These are phyloP conservation scores for Parapristionchus giblindavisi DNA, from an alignment of 2,888 invertebrate genomes.

Conservation along the genomic window DNA sequence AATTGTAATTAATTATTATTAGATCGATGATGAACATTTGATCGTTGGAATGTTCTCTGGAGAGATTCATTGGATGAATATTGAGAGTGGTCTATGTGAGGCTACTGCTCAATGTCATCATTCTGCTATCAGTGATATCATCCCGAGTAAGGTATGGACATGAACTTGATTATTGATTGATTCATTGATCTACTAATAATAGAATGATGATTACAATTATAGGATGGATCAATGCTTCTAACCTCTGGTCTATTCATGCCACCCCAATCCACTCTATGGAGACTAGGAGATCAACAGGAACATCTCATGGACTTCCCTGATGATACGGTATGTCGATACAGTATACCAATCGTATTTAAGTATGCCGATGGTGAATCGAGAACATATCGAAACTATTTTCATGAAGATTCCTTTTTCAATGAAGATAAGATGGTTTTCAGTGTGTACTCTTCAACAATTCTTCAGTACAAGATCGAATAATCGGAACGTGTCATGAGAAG, in stretches of 20 bases:
- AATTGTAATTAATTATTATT: slow-evolving; percentile 12
- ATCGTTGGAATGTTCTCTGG: slow-evolving; percentile 89
- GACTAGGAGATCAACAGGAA: slow-evolving; percentile 74
- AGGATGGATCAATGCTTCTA: slow-evolving; percentile 82
- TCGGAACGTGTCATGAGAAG: slow-evolving; percentile 86
- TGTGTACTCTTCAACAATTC: slow-evolving; percentile 80
- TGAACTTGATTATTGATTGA: background rate
- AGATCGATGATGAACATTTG: slow-evolving; percentile 78
- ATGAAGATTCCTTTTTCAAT: background rate
- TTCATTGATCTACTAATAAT: background rate
- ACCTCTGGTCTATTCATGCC: slow-evolving; percentile 87
- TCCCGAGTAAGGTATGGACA: slow-evolving; percentile 71
- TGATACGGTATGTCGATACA: slow-evolving; percentile 42
- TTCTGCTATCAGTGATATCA: slow-evolving; percentile 82
- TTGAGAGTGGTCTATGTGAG: slow-evolving; percentile 84
- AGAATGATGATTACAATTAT: slow-evolving; percentile 51
- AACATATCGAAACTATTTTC: background rate
- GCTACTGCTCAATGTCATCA: slow-evolving; percentile 83
- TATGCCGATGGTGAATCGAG: background rate
- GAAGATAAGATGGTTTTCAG: slow-evolving; percentile 75
- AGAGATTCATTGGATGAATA: slow-evolving; percentile 87
- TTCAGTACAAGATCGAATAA: slow-evolving; percentile 81
- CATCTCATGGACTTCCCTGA: slow-evolving; percentile 75
- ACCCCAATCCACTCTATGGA: slow-evolving; percentile 84
- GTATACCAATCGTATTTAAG: background rate